Percentiles rank a stretch among this genome's conserved stretches.
Conservation (phyloP, 1,140 invertebrate genomes). For the Arctopsyche grandis region DNA sequence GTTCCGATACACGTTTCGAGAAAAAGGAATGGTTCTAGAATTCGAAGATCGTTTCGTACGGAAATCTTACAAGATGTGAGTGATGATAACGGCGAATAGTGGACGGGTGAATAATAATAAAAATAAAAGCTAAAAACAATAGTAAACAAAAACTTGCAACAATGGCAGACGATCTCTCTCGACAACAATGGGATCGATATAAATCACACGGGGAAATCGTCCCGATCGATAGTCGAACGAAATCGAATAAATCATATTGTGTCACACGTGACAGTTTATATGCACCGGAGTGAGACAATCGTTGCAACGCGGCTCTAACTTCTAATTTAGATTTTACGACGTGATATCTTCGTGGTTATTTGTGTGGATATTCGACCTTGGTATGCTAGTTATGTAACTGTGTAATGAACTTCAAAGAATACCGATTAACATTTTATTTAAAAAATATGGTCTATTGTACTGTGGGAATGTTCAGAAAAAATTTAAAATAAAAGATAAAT, state of each 20-base stretch:
- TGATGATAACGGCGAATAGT: constrained; percentile 9
- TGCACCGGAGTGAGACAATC: background rate
- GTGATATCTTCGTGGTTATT: background rate
- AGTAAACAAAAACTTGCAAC: constrained; percentile 7
- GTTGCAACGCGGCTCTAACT: too few relatives aligned
- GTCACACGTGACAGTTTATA: constrained; percentile 37
- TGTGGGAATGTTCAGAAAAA: too few relatives aligned
- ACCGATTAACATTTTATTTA: too few relatives aligned
- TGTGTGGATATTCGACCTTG: too few relatives aligned
- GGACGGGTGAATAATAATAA: constrained; percentile 4
- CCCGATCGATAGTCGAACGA: constrained; percentile 38
- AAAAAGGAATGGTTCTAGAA: background rate
- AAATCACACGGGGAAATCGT: constrained; percentile 41
- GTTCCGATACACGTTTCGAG: background rate
- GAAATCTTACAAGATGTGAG: constrained; percentile 17
- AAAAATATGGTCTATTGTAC: too few relatives aligned
- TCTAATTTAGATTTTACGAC: background rate
- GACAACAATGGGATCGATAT: constrained; percentile 20
- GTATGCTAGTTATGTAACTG: too few relatives aligned
- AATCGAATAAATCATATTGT: constrained; percentile 44
- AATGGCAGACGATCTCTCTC: constrained; percentile 1
- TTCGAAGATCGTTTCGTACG: background rate
- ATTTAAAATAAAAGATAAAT: too few relatives aligned
- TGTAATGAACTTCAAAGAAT: too few relatives aligned
- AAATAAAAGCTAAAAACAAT: background rate